Percentiles rank a stretch among this genome's conserved stretches.
phyloP scores from a whole-genome alignment of 2,113 vertebrate species.

The human region DNA sequence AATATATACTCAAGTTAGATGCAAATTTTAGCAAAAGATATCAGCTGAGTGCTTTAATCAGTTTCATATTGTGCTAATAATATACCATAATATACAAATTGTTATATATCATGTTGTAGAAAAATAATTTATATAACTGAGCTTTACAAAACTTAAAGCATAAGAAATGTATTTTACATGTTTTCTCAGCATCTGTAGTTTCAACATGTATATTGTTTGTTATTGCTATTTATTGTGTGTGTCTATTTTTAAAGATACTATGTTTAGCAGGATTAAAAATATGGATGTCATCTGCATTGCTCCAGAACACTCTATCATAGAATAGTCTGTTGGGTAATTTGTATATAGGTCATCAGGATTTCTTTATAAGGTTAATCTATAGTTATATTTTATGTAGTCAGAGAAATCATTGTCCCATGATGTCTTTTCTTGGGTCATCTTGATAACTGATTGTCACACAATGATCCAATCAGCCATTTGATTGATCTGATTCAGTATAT shows the following conservation, averaged over 20 bases:
- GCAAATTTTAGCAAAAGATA: slow-evolving; percentile 6
- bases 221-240: slow-evolving; percentile 48
- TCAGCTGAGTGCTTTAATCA: background rate
- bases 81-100: background rate
- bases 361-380: slow-evolving; percentile 25
- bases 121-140: slow-evolving; percentile 33
- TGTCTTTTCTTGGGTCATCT: slow-evolving; percentile 41
- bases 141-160: slow-evolving; percentile 38
- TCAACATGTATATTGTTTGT: background rate
- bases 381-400: slow-evolving; percentile 58
- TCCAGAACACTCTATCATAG: slow-evolving; percentile 8
- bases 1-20: slow-evolving; percentile 24
- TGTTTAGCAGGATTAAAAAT: slow-evolving; percentile 58
- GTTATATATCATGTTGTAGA: slow-evolving; percentile 34
- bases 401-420: slow-evolving; percentile 47
- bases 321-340: slow-evolving; percentile 12
- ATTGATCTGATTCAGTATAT: slow-evolving; percentile 71
- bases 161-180: slow-evolving; percentile 29
- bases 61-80: slow-evolving; percentile 46
- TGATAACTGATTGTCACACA: slow-evolving; percentile 67
- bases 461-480: slow-evolving; percentile 71
- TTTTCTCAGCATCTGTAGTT: slow-evolving; percentile 29
- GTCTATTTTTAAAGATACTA: slow-evolving; percentile 58
- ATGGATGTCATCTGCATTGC: slow-evolving; percentile 21
- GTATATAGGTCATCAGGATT: slow-evolving; percentile 45